Base-by-base conservation (phyloP, 2,888 invertebrate genomes). In the Tethea ocularis region DNA sequence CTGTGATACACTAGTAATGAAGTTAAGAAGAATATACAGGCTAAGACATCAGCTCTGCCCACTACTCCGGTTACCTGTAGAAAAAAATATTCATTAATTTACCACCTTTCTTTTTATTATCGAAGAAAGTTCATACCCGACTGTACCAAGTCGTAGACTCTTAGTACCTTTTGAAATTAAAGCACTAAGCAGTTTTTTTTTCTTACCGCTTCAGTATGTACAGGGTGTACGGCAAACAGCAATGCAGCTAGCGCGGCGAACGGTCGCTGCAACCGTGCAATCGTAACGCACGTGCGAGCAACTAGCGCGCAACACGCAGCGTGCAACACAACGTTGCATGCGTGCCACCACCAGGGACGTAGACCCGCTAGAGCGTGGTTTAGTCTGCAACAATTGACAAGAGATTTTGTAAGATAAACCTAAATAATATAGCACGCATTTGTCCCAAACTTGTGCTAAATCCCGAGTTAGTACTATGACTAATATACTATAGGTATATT, bases 191-290 rank as follows among this genome's bases (percentile, higher is more conserved):
- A n/a, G n/a, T 26, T 26, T 26, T 26, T 1, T 6, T 26, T 26
- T 26, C 26, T 95, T 88, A 97, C 97, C 85, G 98, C 97, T 89
- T 98, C 98, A 6, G 97, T 97, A 87, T 98, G 98, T 69, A 98
- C 95, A 57, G 98, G 98, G 82, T 98, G 98, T 8, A 96, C 94
- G 6, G 98, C 97, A 77, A 98, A 98, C 70, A 98, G 89, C 51
- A 96, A 86, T 17, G 96, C 96, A 0, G 97, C 95, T 10, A 96
- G 86, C 24, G 96, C 95, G 8, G 97, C 96, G 65, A 96, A 96
- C 56, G 95, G 95, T 22, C 95, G 94, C 77, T 95, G 94, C 71
- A 96, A 88, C 17, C 95, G 93, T 56, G 96, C 96, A 58, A 96
- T 94, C 3, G 94, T 94, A 57, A 95, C 91, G 78, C 96, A 96